Base-by-base conservation (phyloP, 53 echinoderm and acorn worm genomes). In the Echinarachnius parma region DNA sequence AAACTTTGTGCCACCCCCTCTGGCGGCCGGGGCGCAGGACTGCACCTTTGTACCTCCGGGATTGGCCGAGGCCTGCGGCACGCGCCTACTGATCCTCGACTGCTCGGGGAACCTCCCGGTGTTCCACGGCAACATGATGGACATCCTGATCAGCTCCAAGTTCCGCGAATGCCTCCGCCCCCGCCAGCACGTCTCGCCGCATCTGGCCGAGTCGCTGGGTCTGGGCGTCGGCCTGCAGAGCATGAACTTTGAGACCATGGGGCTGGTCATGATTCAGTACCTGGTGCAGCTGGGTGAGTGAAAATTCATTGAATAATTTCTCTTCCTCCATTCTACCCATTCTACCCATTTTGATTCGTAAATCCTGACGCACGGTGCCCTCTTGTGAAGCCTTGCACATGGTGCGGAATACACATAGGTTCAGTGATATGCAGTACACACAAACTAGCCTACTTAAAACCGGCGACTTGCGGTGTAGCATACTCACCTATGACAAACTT, bases 161-260 rank as follows among this genome's bases (percentile, higher is more conserved):
- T 94, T 94, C 80, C 78, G 86, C 0, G 89, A 90, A 19, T 80
- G 94, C 78, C 44, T 94, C 24, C 83, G 78, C 60, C 86, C 89
- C 0, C 60, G 84, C 22, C 86, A 80, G 61, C 94, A 87, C 46
- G 65, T 94, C 39, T 78, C 84, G 23, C 83, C 81, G 0, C 75
- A 65, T 46, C 61, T 87, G 22, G 86, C 83, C 0, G 89, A 87
- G 59, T 72, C 77, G 11, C 66, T 94, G 46, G 81, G 86, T 3
- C 55, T 94, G 18, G n/a, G n/a, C n/a, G 72, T 86, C 2, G 86
- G 86, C 3, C 81, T 81, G 62, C 89, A 86, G 75, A 82, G 72
- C 15, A 75, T 94, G 62, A 94, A 89, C 75, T 83, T 94, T 75
- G 89, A 90, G 75, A 89, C 94, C 9, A 94, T 89, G 84, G 89